A percentile compares a stretch with the other conserved stretches of the same genome.
Conservation (phyloP, 2,888 invertebrate species). For the Buathra laborator region DNA sequence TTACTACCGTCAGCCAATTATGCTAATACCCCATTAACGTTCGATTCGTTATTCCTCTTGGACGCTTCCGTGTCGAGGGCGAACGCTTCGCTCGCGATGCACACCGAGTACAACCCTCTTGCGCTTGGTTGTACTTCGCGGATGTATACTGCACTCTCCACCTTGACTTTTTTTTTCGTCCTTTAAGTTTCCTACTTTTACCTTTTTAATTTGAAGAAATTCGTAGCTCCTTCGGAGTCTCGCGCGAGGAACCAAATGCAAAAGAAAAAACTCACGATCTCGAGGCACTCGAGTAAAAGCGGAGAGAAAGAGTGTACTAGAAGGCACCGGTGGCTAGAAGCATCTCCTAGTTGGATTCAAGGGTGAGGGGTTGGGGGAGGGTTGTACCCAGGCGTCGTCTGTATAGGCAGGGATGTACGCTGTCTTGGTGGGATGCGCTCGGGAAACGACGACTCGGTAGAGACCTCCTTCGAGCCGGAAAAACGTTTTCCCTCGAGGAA, state of each 20-base stretch:
- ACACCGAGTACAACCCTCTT: not conserved
- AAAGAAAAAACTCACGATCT: constrained; percentile 18
- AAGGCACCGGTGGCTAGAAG: constrained; percentile 34
- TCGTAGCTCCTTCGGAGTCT: constrained; percentile 28
- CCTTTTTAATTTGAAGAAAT: constrained; percentile 35
- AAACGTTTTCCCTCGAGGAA: constrained; percentile 68
- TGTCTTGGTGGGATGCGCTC: constrained; percentile 58
- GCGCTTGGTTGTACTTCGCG: not conserved
- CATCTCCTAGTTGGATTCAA: constrained; percentile 45
- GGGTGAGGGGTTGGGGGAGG: constrained; percentile 19
- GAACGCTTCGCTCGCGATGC: constrained; percentile 6
- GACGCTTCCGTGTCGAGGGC: constrained; percentile 59
- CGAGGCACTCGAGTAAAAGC: constrained; percentile 23
- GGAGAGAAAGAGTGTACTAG: constrained; percentile 27
- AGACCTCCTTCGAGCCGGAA: constrained; percentile 70
- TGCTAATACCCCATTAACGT: constrained; percentile 73
- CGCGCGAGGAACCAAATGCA: not conserved
- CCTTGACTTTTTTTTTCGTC: constrained; percentile 3
- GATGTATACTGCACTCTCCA: not conserved
- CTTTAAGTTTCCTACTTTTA: constrained; percentile 3
- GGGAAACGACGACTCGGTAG: constrained; percentile 65
- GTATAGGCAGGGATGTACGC: constrained; percentile 40
- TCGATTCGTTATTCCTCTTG: constrained; percentile 70
- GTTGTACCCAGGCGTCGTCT: constrained; percentile 23
- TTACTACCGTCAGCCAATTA: constrained; percentile 71